Evolutionary conservation across 2,888 invertebrate species (phyloP).

Genomic region (Perithous albicinctus): DNA sequence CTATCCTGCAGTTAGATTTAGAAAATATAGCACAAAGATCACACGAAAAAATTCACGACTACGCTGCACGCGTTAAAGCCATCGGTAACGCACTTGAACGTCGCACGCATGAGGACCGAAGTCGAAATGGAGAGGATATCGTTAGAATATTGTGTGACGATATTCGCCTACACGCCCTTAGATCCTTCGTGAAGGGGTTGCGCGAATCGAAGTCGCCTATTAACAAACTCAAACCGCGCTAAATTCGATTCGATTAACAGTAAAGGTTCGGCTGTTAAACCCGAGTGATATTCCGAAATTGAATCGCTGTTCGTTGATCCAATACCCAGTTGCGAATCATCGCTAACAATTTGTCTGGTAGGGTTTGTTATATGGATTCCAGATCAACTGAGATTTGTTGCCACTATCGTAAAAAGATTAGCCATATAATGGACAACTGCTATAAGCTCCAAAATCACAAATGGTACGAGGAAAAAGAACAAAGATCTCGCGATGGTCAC

Average conservation of each 20-base stretch:
- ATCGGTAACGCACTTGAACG: too few relatives aligned
- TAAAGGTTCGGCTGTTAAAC: neutral
- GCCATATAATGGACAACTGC: neutral
- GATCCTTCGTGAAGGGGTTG: neutral
- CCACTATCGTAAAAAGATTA: neutral
- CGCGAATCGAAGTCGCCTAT: neutral
- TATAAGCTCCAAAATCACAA: slow-evolving; percentile 11
- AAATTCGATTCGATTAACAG: neutral
- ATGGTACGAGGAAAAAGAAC: neutral
- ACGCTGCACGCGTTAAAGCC: too few relatives aligned
- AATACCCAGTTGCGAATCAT: too few relatives aligned
- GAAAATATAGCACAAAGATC: too few relatives aligned
- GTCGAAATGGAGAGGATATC: too few relatives aligned
- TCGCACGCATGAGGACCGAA: too few relatives aligned
- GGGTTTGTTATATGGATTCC: neutral
- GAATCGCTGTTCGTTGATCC: too few relatives aligned
- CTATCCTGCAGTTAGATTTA: too few relatives aligned
- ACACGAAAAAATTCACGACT: too few relatives aligned
- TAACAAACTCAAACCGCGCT: neutral
- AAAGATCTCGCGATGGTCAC: neutral
- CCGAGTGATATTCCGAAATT: neutral
- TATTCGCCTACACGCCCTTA: too few relatives aligned
- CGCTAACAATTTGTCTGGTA: neutral
- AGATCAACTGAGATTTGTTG: neutral
- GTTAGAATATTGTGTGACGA: too few relatives aligned